Percentiles rank a stretch among this genome's conserved stretches.
These are phyloP conservation scores for Illadopsis cleaveri DNA, from an alignment of 2,113 vertebrate genomes.

Conservation along the genomic window DNA sequence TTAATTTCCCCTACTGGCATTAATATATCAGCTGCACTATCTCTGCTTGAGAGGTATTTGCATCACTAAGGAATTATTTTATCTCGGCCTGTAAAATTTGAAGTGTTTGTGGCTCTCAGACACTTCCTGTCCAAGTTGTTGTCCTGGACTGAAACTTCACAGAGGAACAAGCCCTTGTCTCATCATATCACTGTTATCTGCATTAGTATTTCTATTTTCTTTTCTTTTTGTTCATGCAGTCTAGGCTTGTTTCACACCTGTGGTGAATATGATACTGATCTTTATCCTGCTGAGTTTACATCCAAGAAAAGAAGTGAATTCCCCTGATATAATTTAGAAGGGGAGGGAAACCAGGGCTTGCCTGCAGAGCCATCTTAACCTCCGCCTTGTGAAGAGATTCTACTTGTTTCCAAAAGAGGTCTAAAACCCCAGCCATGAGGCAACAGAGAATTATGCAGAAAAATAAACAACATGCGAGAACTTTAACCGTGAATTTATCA, in stretches of 20 bases:
- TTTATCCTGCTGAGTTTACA: neutral
- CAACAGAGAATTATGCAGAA: neutral
- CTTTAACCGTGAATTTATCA: neutral
- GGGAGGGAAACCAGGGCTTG: neutral
- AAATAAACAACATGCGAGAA: neutral
- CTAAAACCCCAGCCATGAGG: neutral
- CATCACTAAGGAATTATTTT: slow-evolving; percentile 20
- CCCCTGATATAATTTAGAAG: neutral
- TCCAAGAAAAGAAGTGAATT: neutral
- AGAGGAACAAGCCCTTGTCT: neutral
- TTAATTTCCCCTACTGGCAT: neutral
- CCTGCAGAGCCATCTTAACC: neutral
- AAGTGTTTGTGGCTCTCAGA: neutral
- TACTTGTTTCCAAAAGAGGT: neutral
- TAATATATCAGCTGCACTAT: neutral
- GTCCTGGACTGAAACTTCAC: neutral
- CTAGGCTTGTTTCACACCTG: neutral
- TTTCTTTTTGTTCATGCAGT: neutral
- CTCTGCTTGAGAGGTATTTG: neutral
- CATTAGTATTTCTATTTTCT: neutral
- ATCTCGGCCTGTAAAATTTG: neutral
- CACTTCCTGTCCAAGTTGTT: neutral
- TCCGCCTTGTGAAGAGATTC: neutral
- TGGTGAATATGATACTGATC: neutral
- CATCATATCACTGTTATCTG: neutral